Percentiles rank a stretch among this genome's conserved stretches.
Conservation (phyloP, 1,140 invertebrate species). For the Tetramorium alpestre region DNA sequence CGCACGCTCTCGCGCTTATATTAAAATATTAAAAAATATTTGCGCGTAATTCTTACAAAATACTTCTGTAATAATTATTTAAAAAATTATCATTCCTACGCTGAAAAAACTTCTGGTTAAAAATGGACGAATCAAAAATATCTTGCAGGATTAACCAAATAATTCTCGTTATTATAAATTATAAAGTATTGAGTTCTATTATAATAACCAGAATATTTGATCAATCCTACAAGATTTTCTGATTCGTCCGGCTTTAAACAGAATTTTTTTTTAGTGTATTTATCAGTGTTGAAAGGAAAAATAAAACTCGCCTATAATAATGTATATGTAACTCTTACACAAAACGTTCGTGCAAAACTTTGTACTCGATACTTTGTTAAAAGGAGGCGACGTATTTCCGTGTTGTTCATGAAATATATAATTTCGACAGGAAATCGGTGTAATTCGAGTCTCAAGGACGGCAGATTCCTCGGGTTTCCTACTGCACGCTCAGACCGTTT, state of each 20-base stretch:
- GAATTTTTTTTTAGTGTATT: too few species aligned
- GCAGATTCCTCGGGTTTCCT: not conserved
- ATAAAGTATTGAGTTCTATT: too few species aligned
- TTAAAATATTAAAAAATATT: too few species aligned
- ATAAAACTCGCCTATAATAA: not conserved
- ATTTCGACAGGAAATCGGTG: not conserved
- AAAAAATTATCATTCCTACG: not conserved
- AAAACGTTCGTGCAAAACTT: not conserved
- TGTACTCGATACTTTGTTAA: not conserved
- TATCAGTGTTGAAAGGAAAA: not conserved
- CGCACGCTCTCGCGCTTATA: not conserved
- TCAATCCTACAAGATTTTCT: too few species aligned
- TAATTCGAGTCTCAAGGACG: conserved; percentile 20
- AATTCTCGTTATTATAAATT: too few species aligned
- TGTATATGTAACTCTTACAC: not conserved
- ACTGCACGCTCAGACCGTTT: not conserved
- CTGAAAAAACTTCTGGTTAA: too few species aligned
- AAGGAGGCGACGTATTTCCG: not conserved
- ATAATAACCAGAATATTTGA: too few species aligned
- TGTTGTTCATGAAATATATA: not conserved
- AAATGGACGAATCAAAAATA: too few species aligned
- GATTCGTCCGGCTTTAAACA: too few species aligned
- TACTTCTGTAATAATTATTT: not conserved
- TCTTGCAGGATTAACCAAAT: too few species aligned
- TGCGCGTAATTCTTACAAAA: not conserved